Percentiles rank a stretch among this genome's conserved stretches.
phyloP scores from a whole-genome alignment of 2,797 vertebrate genomes.

The Astyanax mexicanus region DNA sequence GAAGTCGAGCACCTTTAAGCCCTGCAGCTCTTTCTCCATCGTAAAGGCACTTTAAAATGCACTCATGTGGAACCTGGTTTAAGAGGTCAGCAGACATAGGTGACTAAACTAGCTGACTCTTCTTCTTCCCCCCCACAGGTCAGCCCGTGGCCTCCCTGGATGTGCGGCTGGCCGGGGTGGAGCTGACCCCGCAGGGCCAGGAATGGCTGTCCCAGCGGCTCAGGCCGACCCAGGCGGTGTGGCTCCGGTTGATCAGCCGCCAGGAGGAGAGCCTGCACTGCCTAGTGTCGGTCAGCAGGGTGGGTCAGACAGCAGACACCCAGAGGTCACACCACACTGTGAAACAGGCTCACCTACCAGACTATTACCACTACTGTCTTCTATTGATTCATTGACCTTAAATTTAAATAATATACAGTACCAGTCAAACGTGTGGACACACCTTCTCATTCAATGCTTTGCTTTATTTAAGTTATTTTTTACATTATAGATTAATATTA shows the following conservation, averaged over 20 bases:
- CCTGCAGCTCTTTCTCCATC: constrained; percentile 7
- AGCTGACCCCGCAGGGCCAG: constrained; percentile 80
- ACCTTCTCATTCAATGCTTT: too few relatives aligned
- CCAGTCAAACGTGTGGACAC: too few relatives aligned
- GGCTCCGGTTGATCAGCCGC: constrained; percentile 90
- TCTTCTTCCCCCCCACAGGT: constrained; percentile 68
- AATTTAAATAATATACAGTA: too few relatives aligned
- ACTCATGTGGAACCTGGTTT: constrained; percentile 2
- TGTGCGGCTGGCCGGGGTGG: constrained; percentile 89
- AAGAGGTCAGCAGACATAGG: constrained; percentile 14
- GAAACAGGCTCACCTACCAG: neutral
- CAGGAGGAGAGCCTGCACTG: constrained; percentile 84
- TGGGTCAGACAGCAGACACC: constrained; percentile 51
- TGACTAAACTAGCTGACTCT: neutral
- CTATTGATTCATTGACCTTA: too few relatives aligned
- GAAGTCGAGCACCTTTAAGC: neutral
- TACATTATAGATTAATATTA: too few relatives aligned
- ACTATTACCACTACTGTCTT: neutral
- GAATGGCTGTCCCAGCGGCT: constrained; percentile 84
- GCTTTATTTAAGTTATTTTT: too few relatives aligned
- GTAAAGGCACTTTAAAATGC: constrained; percentile 40
- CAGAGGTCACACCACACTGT: constrained; percentile 5
- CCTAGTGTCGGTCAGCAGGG: constrained; percentile 79
- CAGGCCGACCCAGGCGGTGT: constrained; percentile 78
- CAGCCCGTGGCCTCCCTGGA: constrained; percentile 72